A percentile compares a stretch with the other conserved stretches of the same genome.
Evolutionary conservation across 1,140 invertebrate genomes (phyloP).

Genomic region (Euura saliciscinereae): DNA sequence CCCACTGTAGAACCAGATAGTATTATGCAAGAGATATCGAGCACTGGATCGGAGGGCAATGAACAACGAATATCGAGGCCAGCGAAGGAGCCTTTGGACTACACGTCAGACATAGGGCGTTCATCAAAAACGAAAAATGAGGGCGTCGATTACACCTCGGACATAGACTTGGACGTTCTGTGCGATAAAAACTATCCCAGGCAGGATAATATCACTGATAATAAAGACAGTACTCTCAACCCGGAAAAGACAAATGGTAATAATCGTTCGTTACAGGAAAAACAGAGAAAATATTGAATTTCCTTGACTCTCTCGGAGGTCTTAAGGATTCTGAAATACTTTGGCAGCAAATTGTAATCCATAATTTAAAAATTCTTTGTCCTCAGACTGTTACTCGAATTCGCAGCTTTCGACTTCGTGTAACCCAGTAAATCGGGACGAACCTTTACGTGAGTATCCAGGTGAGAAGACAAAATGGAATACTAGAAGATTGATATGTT

Average conservation of each 20-base stretch:
- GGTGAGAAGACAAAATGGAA: too few species aligned
- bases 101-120: conserved; percentile 33
- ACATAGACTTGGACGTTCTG: conserved; percentile 25
- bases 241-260: neutral
- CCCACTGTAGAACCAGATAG: conserved; percentile 16
- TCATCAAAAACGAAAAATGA: conserved; percentile 26
- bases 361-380: too few species aligned
- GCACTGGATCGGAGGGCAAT: conserved; percentile 19
- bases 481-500: conserved; percentile 8
- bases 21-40: conserved; percentile 16
- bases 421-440: conserved; percentile 38
- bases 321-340: too few species aligned
- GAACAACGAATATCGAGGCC: conserved; percentile 15
- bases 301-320: too few species aligned
- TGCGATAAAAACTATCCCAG: neutral
- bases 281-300: too few species aligned
- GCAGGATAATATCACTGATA: neutral
- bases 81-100: conserved; percentile 38
- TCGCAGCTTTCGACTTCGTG: conserved; percentile 34
- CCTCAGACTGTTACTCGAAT: conserved; percentile 32
- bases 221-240: neutral
- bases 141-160: conserved; percentile 36
- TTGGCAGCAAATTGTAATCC: too few species aligned
- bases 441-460: conserved; percentile 36
- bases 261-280: too few species aligned